A percentile compares a stretch with the other conserved stretches of the same genome.
Conservation (phyloP, 2,797 vertebrate species). For the Schizopygopsis malacanthus region DNA sequence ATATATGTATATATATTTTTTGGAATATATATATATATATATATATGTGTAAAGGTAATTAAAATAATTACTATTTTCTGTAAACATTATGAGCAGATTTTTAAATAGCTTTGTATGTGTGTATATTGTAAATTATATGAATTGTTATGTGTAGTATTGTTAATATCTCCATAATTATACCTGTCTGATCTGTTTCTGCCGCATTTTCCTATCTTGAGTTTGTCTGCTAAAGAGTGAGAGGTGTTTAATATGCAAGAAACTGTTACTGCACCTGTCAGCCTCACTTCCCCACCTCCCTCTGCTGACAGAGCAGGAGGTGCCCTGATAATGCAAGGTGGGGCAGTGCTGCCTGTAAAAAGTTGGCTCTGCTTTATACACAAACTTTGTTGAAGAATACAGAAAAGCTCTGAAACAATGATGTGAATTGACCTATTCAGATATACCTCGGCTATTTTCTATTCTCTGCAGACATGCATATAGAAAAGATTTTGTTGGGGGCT, state of each 20-base stretch:
- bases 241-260: slow-evolving; percentile 20
- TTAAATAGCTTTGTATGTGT: neutral
- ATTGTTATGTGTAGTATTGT: neutral
- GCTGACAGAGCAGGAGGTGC: slow-evolving; percentile 26
- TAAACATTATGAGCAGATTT: neutral
- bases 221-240: neutral
- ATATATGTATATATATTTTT: too few relatives aligned
- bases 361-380: neutral
- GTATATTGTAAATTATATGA: neutral
- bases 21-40: too few relatives aligned
- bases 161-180: neutral
- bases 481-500: neutral
- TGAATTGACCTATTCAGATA: slow-evolving; percentile 5
- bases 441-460: neutral
- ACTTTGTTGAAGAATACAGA: neutral
- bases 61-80: neutral
- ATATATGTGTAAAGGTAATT: too few relatives aligned
- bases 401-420: neutral
- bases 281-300: neutral
- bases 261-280: slow-evolving; percentile 31
- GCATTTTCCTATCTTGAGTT: neutral
- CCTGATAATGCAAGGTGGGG: neutral
- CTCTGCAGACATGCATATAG: neutral
- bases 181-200: neutral
- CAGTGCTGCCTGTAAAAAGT: neutral